These are phyloP conservation scores for Cephalopterus ornatus DNA, from an alignment of 2,113 vertebrate genomes.

Conservation along the genomic window DNA sequence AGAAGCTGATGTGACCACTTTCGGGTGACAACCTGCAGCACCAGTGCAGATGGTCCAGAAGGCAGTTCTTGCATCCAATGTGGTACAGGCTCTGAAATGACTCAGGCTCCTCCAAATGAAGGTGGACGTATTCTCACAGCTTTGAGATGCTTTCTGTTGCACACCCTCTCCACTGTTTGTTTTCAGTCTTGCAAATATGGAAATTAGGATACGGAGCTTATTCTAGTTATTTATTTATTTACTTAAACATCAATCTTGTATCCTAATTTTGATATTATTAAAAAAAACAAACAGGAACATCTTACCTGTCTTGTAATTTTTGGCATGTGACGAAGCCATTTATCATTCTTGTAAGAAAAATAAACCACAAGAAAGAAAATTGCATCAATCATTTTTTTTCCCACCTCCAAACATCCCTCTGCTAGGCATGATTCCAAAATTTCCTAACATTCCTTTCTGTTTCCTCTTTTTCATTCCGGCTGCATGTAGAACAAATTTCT, in stretches of 20 bases:
- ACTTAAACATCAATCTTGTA: background rate
- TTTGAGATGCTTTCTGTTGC: background rate
- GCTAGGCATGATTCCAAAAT: conserved; percentile 30
- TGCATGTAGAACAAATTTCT: conserved; percentile 55
- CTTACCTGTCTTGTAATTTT: background rate
- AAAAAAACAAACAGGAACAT: conserved; percentile 13
- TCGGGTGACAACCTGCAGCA: background rate
- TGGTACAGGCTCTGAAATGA: conserved; percentile 39
- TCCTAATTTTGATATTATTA: conserved; percentile 14
- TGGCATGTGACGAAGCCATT: background rate
- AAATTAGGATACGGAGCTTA: conserved; percentile 5
- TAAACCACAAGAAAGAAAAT: background rate
- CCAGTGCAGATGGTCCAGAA: background rate
- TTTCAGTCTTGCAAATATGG: conserved; percentile 9
- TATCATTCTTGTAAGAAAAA: background rate
- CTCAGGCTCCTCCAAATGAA: background rate
- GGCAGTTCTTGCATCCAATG: background rate
- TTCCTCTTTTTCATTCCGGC: conserved; percentile 23
- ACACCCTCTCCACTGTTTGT: background rate
- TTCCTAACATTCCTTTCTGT: conserved; percentile 33
- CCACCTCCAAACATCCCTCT: conserved; percentile 26
- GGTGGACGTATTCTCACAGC: background rate
- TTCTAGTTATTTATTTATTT: background rate
- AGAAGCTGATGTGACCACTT: background rate
- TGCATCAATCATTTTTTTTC: background rate